These are phyloP conservation scores for Anas capensis DNA, from an alignment of 2,797 vertebrate genomes.

Conservation along the genomic window DNA sequence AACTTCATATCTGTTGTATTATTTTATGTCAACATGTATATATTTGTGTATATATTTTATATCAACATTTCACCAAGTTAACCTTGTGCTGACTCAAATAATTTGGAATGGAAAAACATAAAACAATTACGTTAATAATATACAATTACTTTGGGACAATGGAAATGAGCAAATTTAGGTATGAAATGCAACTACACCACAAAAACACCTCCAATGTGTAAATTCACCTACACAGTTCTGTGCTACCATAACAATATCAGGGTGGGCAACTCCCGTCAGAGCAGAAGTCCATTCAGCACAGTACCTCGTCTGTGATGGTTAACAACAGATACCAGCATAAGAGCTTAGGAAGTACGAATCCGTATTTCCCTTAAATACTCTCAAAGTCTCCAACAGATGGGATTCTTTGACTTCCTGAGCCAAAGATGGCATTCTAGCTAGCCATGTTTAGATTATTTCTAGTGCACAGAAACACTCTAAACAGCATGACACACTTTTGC, in stretches of 20 bases:
- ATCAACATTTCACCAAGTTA: not conserved
- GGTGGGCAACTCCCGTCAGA: not conserved
- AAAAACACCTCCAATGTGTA: not conserved
- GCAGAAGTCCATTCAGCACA: not conserved
- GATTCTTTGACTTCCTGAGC: not conserved
- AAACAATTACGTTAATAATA: not conserved
- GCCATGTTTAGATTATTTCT: not conserved
- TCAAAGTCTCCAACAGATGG: not conserved
- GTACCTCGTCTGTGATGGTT: not conserved
- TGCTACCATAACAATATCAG: not conserved
- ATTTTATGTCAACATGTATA: not conserved
- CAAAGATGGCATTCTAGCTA: not conserved
- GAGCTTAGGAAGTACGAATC: not conserved
- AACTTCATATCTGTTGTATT: not conserved
- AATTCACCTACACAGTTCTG: not conserved
- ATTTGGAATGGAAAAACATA: not conserved
- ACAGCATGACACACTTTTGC: not conserved
- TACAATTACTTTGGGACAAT: not conserved
- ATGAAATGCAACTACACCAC: not conserved
- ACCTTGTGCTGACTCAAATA: not conserved
- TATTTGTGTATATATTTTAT: not conserved
- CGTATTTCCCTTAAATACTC: not conserved
- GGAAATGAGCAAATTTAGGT: not conserved
- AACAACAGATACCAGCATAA: not conserved
- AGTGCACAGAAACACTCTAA: not conserved